Evolutionary conservation across 2,888 invertebrate genomes (phyloP), one percentile per base, ranked within the genome.

Genomic region (Tridacna crocea): DNA sequence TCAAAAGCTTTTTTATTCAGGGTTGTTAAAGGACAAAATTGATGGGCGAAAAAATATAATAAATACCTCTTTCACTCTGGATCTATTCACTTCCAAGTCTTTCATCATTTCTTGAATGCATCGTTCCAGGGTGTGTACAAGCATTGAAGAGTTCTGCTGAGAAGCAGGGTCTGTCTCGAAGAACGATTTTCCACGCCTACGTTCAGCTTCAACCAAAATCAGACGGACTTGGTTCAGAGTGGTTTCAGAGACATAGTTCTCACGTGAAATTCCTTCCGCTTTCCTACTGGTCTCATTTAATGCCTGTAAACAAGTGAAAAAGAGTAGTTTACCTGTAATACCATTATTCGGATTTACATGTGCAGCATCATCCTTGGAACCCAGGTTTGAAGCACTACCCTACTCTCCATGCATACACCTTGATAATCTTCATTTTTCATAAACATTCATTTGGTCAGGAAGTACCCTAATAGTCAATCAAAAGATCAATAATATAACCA

Each of bases 71-170:
- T 87, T 78, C 13, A 91, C 73, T 85, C 83, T 90, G 36, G 81
- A 80, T 65, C 84, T 84, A 68, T 88, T 88, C 13, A 85, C 72
- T 46, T 90, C 90, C 0, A 88, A 26, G 17, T 92, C 92, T 61
- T 87, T 88, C 24, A 90, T 89, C 61, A 91, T 58, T 48, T 93
- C 93, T 76, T 90, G 89, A 36, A 92, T 80, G 81, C 91, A 92
- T 77, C 91, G 85, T 76, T 93, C 92, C 27, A 94, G 76, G 0
- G 91, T 91, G 70, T 92, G 92, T 1, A 91, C 90, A 60, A 94
- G 81, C 88, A 91, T 91, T 22, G 92, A 79, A 0, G 90, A 80
- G 66, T 79, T 89, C 87, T 93, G 93, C 27, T 84, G 85, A 36
- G 83, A 72, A 3, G 90, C 88, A 15, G 92, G 90, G 36, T 92